These are phyloP conservation scores for Coelinius sp. DNA, from an alignment of 2,888 invertebrate genomes.

Conservation along the genomic window DNA sequence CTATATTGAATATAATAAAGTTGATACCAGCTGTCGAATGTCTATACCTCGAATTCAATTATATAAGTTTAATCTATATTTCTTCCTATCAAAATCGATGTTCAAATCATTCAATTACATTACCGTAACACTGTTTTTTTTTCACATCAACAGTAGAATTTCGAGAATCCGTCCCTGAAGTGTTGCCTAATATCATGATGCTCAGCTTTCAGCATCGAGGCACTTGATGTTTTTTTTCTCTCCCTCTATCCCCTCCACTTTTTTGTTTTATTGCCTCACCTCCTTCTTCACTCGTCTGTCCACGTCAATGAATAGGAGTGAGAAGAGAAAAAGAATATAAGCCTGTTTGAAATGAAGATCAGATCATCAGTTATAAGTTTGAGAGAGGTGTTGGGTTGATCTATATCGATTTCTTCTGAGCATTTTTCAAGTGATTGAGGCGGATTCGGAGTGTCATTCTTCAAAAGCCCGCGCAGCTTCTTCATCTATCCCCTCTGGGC, in stretches of 20 bases:
- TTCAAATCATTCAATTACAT: neutral
- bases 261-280: slow-evolving; percentile 1
- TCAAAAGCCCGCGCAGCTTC: slow-evolving; percentile 20
- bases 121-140: neutral
- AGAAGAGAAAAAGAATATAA: slow-evolving; percentile 38
- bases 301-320: slow-evolving; percentile 22
- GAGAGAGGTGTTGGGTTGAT: slow-evolving; percentile 61
- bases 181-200: slow-evolving; percentile 14
- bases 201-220: slow-evolving; percentile 29
- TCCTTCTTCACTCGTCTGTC: neutral
- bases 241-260: neutral
- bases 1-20: slow-evolving; percentile 40
- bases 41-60: slow-evolving; percentile 40
- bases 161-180: neutral
- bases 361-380: slow-evolving; percentile 42
- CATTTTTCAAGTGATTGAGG: slow-evolving; percentile 52
- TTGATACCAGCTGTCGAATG: slow-evolving; percentile 42
- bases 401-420: slow-evolving; percentile 56
- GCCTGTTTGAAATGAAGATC: slow-evolving; percentile 35
- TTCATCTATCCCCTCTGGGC: neutral
- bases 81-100: neutral
- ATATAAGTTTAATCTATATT: neutral
- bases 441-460: slow-evolving; percentile 48
- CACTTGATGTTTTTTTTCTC: slow-evolving; percentile 17
- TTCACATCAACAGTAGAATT: neutral